Conservation (phyloP, 53 echinoderm and acorn worm genomes). For the Holothuria scabra region DNA sequence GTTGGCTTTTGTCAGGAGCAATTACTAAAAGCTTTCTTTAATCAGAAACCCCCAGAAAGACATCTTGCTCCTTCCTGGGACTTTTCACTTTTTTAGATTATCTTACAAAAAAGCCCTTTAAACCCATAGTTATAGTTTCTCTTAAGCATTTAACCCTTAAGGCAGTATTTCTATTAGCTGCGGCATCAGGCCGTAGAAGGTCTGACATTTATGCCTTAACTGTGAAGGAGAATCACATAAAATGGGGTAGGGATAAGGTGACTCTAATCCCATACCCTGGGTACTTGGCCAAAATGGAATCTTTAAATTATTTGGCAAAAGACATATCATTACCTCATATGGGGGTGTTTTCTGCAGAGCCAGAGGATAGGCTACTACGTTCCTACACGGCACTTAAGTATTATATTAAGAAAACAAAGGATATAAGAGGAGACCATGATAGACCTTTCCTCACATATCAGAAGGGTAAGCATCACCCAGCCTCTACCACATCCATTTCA, state of each 20-base stretch:
- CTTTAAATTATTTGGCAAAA: neutral
- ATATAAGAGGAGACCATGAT: slow-evolving; percentile 10
- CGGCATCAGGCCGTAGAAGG: no score
- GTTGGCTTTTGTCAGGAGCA: neutral
- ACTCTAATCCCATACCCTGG: neutral
- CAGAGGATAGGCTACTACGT: neutral
- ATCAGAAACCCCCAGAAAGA: no score
- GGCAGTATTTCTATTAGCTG: no score
- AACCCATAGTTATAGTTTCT: no score
- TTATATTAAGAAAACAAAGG: slow-evolving; percentile 10
- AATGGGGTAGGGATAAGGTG: neutral
- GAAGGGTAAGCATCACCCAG: no score
- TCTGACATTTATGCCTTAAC: neutral
- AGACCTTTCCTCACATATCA: slow-evolving; percentile 6
- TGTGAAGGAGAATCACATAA: neutral
- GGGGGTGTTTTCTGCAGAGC: no score
- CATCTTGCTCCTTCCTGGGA: no score
- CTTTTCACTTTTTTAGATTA: neutral
- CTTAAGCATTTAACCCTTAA: no score
- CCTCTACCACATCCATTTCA: no score
- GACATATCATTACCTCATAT: neutral
- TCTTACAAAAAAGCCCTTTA: neutral
- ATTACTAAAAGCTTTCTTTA: neutral
- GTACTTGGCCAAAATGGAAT: neutral
- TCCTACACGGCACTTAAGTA: slow-evolving; percentile 1